A percentile compares a stretch with the other conserved stretches of the same genome.
phyloP scores from a whole-genome alignment of 2,888 invertebrate genomes.

The Gari tellinella region DNA sequence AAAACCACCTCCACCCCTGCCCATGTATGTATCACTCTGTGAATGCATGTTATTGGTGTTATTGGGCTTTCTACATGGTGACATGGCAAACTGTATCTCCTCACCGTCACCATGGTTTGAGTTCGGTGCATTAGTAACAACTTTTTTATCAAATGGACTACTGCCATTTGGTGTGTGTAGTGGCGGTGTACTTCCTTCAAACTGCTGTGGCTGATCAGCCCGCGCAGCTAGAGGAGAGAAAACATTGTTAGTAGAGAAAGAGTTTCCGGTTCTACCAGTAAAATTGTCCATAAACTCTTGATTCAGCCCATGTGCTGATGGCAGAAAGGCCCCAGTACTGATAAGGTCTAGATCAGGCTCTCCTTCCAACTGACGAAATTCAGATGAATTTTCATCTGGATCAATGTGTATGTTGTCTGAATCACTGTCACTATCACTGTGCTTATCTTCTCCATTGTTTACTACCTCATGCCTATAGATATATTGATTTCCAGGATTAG shows the following conservation, averaged over 20 bases:
- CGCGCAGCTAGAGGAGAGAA: conserved; percentile 46
- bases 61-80: conserved; percentile 19
- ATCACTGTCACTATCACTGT: conserved; percentile 23
- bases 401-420: conserved; percentile 24
- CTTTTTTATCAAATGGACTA: conserved; percentile 33
- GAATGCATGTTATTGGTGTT: not conserved
- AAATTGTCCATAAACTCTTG: conserved; percentile 57
- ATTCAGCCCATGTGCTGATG: conserved; percentile 49
- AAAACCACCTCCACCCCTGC: not conserved
- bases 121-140: not conserved
- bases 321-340: conserved; percentile 52
- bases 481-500: not conserved
- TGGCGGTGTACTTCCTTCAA: conserved; percentile 32
- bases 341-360: conserved; percentile 43
- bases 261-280: conserved; percentile 37
- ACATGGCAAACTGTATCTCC: conserved; percentile 42
- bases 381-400: conserved; percentile 34
- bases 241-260: conserved; percentile 26
- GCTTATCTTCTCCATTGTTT: conserved; percentile 1
- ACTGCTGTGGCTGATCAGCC: not conserved
- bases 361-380: conserved; percentile 55
- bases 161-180: conserved; percentile 45
- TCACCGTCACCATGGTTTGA: conserved; percentile 13
- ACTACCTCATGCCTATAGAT: not conserved
- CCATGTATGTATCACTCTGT: not conserved